Conservation (phyloP, 2,113 vertebrate species). For the Nesogale talazaci region DNA sequence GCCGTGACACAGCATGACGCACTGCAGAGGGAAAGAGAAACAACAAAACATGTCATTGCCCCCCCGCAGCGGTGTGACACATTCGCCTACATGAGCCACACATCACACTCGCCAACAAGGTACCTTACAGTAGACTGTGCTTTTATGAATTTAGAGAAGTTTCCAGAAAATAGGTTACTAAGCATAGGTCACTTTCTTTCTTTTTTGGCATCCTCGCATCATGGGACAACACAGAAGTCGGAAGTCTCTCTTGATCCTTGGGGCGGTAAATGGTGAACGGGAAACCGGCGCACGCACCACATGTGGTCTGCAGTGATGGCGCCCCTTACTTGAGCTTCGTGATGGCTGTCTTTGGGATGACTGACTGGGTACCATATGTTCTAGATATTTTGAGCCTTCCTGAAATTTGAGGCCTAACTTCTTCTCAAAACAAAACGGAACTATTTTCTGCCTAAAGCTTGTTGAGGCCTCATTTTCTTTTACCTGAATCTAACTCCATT, state of each 20-base stretch:
- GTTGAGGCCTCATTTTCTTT: slow-evolving; percentile 35
- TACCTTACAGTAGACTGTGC: neutral
- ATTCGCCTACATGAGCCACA: neutral
- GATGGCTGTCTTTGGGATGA: neutral
- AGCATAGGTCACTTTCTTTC: neutral
- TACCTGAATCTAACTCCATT: neutral
- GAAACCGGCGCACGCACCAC: neutral
- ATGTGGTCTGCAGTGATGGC: neutral
- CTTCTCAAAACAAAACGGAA: slow-evolving; percentile 50
- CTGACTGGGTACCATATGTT: neutral
- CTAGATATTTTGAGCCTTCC: slow-evolving; percentile 35
- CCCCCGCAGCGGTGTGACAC: neutral
- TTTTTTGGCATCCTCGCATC: neutral
- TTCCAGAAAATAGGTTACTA: slow-evolving; percentile 12
- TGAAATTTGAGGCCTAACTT: slow-evolving; percentile 29
- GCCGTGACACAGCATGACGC: slow-evolving; percentile 92
- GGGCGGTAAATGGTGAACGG: neutral
- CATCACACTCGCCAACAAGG: neutral
- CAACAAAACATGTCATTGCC: rapidly evolving
- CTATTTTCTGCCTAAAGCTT: neutral
- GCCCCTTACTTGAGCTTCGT: neutral
- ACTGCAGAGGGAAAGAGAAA: slow-evolving; percentile 81
- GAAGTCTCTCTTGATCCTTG: neutral
- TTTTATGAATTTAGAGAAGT: neutral
- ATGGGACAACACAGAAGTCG: neutral